Percentiles rank a stretch among this genome's conserved stretches.
phyloP scores from a whole-genome alignment of 2,888 invertebrate species.

The Leptopilina syphax region DNA sequence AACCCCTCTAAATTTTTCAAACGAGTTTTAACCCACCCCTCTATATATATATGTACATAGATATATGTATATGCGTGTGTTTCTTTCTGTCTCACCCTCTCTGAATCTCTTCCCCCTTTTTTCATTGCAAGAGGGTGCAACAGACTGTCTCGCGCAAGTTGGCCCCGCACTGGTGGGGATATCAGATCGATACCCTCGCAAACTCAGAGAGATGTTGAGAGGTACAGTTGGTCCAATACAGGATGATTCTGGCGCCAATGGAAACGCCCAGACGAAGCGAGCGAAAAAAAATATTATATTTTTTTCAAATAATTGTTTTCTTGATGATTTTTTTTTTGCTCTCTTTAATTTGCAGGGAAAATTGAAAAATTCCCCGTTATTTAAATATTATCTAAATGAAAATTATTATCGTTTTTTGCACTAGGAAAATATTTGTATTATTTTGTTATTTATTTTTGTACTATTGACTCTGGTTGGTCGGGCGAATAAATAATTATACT shows the following conservation, averaged over 20 bases:
- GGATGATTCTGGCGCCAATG: slow-evolving; percentile 60
- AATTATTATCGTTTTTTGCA: too few relatives aligned
- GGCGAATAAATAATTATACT: too few relatives aligned
- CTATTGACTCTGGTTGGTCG: too few relatives aligned
- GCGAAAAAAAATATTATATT: background rate
- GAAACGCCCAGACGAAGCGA: slow-evolving; percentile 51
- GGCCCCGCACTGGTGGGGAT: slow-evolving; percentile 57
- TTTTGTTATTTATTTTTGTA: too few relatives aligned
- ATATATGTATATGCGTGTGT: background rate
- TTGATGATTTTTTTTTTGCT: background rate
- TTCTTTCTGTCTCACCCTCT: slow-evolving; percentile 49
- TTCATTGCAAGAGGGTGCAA: slow-evolving; percentile 58
- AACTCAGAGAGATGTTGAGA: slow-evolving; percentile 63
- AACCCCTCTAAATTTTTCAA: slow-evolving; percentile 61
- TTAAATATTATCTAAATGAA: too few relatives aligned
- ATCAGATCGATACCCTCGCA: slow-evolving; percentile 73
- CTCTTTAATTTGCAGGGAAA: background rate
- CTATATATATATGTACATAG: too few relatives aligned
- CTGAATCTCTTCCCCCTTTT: slow-evolving; percentile 44
- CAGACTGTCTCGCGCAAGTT: slow-evolving; percentile 64
- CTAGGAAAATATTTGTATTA: too few relatives aligned
- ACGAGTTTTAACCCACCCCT: slow-evolving; percentile 53
- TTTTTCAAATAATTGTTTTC: background rate
- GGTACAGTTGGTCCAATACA: slow-evolving; percentile 71
- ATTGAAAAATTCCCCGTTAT: too few relatives aligned